These are phyloP conservation scores for Dasypogon diadema DNA, from an alignment of 2,888 invertebrate species.

Conservation along the genomic window DNA sequence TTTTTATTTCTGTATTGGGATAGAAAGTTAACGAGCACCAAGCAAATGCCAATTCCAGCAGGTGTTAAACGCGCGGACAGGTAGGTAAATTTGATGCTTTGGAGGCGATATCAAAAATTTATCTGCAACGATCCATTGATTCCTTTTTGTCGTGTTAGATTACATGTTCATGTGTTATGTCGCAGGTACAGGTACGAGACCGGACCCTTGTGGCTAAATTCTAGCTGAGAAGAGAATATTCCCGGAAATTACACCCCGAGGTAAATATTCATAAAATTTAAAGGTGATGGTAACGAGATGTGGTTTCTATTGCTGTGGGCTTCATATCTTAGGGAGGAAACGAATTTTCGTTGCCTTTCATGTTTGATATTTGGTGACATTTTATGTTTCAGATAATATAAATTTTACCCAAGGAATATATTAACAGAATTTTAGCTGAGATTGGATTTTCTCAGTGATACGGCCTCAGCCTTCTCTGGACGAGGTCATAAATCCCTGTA, in stretches of 20 bases:
- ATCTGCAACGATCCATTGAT: conserved; percentile 41
- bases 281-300: conserved; percentile 51
- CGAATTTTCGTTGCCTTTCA: conserved; percentile 39
- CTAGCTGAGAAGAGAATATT: conserved; percentile 40
- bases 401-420: conserved; percentile 42
- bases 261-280: conserved; percentile 56
- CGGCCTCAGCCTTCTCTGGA: conserved; percentile 10
- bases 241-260: conserved; percentile 54
- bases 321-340: conserved; percentile 16
- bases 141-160: conserved; percentile 36
- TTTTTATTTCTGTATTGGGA: conserved; percentile 27
- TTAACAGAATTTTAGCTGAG: conserved; percentile 40
- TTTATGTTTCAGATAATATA: conserved; percentile 41
- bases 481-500: conserved; percentile 2
- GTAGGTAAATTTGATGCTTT: neutral
- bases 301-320: conserved; percentile 37
- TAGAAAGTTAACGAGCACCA: conserved; percentile 32
- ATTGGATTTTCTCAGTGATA: conserved; percentile 33
- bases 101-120: conserved; percentile 20
- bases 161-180: neutral
- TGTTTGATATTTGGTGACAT: conserved; percentile 42
- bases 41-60: conserved; percentile 44
- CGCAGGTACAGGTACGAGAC: neutral
- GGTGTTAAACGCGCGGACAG: conserved; percentile 37
- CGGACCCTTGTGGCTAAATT: conserved; percentile 36